Conservation (phyloP, 2,888 invertebrate species). For the Colostygia pectinataria region DNA sequence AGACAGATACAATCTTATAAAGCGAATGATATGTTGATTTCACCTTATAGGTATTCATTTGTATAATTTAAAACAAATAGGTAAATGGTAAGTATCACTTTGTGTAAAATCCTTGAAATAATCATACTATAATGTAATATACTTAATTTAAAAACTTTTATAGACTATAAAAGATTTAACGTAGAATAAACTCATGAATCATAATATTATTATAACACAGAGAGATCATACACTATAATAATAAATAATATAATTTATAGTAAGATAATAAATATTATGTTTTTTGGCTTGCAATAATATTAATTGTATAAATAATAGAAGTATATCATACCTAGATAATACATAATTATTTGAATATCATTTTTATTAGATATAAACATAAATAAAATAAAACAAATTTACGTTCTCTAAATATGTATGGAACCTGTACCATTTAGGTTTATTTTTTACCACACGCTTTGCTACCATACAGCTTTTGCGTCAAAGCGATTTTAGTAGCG, state of each 20-base stretch:
- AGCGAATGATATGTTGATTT: slow-evolving; percentile 81
- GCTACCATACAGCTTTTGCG: slow-evolving; percentile 5
- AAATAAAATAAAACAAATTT: too few species aligned
- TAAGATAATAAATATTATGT: slow-evolving; percentile 12
- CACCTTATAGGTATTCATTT: slow-evolving; percentile 60
- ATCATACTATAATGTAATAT: background rate
- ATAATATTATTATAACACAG: slow-evolving; percentile 12
- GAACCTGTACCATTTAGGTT: too few species aligned
- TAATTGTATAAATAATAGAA: too few species aligned
- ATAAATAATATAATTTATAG: background rate
- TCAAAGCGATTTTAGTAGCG: slow-evolving; percentile 3
- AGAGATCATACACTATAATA: slow-evolving; percentile 15
- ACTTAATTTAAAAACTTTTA: slow-evolving; percentile 12
- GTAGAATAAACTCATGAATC: slow-evolving; percentile 28
- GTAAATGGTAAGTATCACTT: slow-evolving; percentile 51
- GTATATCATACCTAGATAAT: too few species aligned
- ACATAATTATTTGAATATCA: too few species aligned
- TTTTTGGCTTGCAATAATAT: slow-evolving; percentile 12
- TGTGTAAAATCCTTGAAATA: slow-evolving; percentile 44
- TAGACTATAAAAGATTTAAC: slow-evolving; percentile 39
- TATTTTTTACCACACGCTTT: background rate
- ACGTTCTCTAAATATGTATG: too few species aligned
- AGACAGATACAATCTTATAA: slow-evolving; percentile 70
- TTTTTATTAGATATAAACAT: too few species aligned
- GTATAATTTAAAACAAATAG: slow-evolving; percentile 43